Evolutionary conservation across 2,113 vertebrate genomes (phyloP).

Genomic region (Rhabdornis inornatus): DNA sequence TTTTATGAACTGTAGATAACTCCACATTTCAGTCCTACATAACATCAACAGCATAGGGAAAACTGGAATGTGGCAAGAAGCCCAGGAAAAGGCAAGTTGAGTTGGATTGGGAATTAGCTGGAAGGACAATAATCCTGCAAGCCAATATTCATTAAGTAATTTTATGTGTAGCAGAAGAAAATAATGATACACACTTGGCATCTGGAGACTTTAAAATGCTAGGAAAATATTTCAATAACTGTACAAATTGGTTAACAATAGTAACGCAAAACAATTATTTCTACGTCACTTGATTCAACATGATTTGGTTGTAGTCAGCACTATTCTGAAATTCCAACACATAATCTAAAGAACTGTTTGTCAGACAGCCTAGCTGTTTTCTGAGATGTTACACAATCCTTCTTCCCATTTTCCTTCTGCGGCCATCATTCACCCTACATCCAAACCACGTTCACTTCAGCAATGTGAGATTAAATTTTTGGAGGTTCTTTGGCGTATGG

Average conservation of each 20-base stretch:
- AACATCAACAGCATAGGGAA: constrained; percentile 54
- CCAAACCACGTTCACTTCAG: not conserved
- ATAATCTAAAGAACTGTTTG: not conserved
- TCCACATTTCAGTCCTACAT: constrained; percentile 54
- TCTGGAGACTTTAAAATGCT: constrained; percentile 4
- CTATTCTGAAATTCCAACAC: not conserved
- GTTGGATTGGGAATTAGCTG: constrained; percentile 25
- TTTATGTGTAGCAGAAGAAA: constrained; percentile 41
- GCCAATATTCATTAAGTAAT: constrained; percentile 61
- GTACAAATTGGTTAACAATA: not conserved
- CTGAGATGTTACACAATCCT: not conserved
- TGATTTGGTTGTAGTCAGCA: not conserved
- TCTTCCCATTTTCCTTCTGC: not conserved
- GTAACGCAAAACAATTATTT: not conserved
- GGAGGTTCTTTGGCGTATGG: not conserved
- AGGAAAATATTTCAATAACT: constrained; percentile 22
- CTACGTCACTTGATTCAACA: not conserved
- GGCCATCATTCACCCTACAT: not conserved
- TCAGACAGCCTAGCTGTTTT: not conserved
- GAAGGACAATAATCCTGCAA: constrained; percentile 52
- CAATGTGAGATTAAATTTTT: not conserved
- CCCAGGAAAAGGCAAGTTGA: constrained; percentile 42
- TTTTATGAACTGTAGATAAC: constrained; percentile 60
- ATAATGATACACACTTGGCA: constrained; percentile 21
- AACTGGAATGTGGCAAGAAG: constrained; percentile 54